Conservation (phyloP, 1,140 invertebrate species). For the Drosophila novamexicana region DNA sequence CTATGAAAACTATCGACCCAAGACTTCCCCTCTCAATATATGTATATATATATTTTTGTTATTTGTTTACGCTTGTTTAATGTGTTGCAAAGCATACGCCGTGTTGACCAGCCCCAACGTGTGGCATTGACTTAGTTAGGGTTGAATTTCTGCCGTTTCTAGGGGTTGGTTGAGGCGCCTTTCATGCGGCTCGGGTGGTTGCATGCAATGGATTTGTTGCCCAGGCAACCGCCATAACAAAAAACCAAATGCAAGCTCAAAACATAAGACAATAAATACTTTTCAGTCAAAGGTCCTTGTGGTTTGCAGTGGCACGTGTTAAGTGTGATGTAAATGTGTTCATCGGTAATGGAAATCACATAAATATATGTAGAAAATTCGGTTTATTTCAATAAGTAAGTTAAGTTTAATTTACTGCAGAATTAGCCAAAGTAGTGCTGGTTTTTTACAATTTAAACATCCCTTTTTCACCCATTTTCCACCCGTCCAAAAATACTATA, state of each 20-base stretch:
- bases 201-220: conserved; percentile 38
- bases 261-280: conserved; percentile 35
- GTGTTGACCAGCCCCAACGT: conserved; percentile 48
- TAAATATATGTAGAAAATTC: conserved; percentile 15
- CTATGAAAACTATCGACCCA: conserved; percentile 63
- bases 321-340: conserved; percentile 47
- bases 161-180: conserved; percentile 47
- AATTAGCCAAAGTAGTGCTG: no score
- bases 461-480: no score
- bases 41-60: background rate
- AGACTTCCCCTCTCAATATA: background rate
- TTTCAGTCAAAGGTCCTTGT: conserved; percentile 62
- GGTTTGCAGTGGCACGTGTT: background rate
- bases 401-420: no score
- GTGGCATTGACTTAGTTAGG: conserved; percentile 50
- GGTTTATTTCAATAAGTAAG: background rate
- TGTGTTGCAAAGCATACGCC: conserved; percentile 61
- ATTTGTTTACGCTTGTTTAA: conserved; percentile 55
- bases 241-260: conserved; percentile 21
- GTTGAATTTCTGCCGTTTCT: conserved; percentile 47
- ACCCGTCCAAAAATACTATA: no score
- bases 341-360: background rate
- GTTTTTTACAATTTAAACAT: no score
- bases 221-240: conserved; percentile 55
- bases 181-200: conserved; percentile 20